Evolutionary conservation across 1,140 invertebrate genomes (phyloP), one percentile per base, ranked within the genome.

Genomic region (Drosophila sechellia): DNA sequence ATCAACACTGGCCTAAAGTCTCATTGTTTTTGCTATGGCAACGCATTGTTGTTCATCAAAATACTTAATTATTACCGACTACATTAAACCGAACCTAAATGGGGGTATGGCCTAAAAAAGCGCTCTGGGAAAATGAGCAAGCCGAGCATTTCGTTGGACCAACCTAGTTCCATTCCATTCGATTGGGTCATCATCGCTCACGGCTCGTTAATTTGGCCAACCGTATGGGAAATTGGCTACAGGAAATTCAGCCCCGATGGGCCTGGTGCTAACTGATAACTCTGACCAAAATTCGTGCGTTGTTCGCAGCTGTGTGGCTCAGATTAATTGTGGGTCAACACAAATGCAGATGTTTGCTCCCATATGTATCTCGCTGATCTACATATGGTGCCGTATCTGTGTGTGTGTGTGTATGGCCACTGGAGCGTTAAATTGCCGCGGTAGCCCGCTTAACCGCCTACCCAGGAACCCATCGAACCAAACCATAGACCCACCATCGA

Each of bases 401-500:
- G 2, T 31, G 4, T 39, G 35, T 37, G 35, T 58, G 25, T 73
- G 52, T 69, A 34, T 37, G 48, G 43, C 60, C 78, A 58, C 52
- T 78, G 69, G 79, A 83, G 81, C 79, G 81, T 66, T 86, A 87
- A 86, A 83, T 86, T 87, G 81, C 65, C 52, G 57, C 76, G 48
- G 72, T 66, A 77, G 77, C 73, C 72, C 43, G 50, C 25, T 69
- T 25, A 54, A 22, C 52, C 63, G 58, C 49, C 48, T 61, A 54
- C 50, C 72, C 59, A 40, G 22, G 59, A 12, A 39, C 5, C 55
- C 63, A 31, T 15, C 25, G 25, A 39, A 71, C 48, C 37, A 75
- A 52, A n/a, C 71, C 52, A 34, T 50, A 34, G 48, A 57, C 50
- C 64, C 42, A 42, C 20, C 35, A 65, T 53, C 65, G 65, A 71